Conservation (phyloP, 2,888 invertebrate genomes). For the Pristionchus fissidentatus region DNA sequence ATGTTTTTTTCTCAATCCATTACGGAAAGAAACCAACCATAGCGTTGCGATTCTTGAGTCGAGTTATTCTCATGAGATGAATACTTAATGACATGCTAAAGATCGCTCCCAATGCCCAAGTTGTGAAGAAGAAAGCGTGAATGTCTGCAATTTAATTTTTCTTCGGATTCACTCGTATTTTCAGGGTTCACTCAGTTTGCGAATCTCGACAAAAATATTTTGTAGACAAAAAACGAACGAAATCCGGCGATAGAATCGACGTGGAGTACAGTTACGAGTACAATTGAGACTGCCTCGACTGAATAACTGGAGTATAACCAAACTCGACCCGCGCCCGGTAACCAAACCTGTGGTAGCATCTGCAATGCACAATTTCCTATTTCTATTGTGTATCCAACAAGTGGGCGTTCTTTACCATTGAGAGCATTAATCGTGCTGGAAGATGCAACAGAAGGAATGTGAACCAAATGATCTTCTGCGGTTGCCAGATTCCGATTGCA, state of each 20-base stretch:
- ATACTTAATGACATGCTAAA: background rate
- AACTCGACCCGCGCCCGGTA: background rate
- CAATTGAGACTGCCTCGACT: background rate
- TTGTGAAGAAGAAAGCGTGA: background rate
- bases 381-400: too few species aligned
- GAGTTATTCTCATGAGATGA: background rate
- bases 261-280: background rate
- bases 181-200: too few species aligned
- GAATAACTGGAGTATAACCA: background rate
- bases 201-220: background rate
- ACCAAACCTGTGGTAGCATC: background rate
- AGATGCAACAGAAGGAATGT: too few species aligned
- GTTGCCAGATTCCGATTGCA: too few species aligned
- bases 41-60: background rate
- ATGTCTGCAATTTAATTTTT: background rate
- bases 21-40: background rate
- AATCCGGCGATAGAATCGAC: background rate
- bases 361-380: too few species aligned
- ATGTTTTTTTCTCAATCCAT: too few species aligned
- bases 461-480: too few species aligned
- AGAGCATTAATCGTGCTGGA: too few species aligned
- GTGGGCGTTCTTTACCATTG: too few species aligned
- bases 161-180: background rate
- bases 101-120: background rate
- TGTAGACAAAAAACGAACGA: background rate